Conservation (phyloP, 1,140 invertebrate genomes). For the Pachypeltis micranthus region DNA sequence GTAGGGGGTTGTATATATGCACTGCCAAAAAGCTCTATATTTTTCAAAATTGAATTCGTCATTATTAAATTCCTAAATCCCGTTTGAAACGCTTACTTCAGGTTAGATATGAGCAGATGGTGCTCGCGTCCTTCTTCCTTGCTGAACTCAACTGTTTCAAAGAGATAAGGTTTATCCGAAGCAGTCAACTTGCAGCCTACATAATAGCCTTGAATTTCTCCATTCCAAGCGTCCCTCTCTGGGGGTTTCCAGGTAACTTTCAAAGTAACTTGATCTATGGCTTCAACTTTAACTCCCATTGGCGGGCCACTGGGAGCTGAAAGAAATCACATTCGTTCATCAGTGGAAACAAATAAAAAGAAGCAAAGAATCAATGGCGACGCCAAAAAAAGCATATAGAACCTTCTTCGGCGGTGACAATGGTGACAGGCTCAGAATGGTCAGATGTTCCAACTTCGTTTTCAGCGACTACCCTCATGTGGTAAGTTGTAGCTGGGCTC, state of each 20-base stretch:
- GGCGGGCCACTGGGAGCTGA: slow-evolving; percentile 68
- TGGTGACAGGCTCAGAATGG: slow-evolving; percentile 81
- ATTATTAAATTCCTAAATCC: background rate
- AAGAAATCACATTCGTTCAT: slow-evolving; percentile 11
- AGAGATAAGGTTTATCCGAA: slow-evolving; percentile 80
- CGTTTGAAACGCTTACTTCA: slow-evolving; percentile 62
- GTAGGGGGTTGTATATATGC: too few species aligned
- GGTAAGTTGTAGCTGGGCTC: slow-evolving; percentile 81
- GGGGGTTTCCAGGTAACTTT: slow-evolving; percentile 91
- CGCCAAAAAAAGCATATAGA: background rate
- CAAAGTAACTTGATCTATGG: slow-evolving; percentile 82
- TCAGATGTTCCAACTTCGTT: slow-evolving; percentile 87
- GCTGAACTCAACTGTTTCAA: slow-evolving; percentile 83
- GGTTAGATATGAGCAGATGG: slow-evolving; percentile 64
- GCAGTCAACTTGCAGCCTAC: slow-evolving; percentile 80
- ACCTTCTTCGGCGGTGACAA: slow-evolving; percentile 88
- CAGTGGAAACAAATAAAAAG: too few species aligned
- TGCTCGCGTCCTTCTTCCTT: slow-evolving; percentile 84
- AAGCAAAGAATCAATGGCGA: background rate
- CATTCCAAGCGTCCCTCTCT: slow-evolving; percentile 78
- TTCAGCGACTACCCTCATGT: slow-evolving; percentile 83
- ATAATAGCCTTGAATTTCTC: slow-evolving; percentile 81
- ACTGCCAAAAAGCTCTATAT: too few species aligned
- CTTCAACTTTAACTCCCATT: slow-evolving; percentile 71
- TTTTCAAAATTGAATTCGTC: slow-evolving; percentile 13